Conservation (phyloP, 2,888 invertebrate species). For the Calameuta filiformis region DNA sequence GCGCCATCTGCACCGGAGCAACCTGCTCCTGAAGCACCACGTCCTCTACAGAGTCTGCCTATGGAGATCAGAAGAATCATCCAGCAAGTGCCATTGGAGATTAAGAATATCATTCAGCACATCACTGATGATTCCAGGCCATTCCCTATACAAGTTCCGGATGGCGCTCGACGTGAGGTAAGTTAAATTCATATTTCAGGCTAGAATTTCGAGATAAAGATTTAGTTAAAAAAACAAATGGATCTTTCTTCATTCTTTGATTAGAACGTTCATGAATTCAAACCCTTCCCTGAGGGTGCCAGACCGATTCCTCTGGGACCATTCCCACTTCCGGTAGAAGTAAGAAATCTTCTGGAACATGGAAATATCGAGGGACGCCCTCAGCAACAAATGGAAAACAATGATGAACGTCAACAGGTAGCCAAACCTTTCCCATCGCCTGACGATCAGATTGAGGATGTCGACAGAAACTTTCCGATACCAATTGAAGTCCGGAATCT, state of each 20-base stretch:
- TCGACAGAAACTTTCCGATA: constrained; percentile 53
- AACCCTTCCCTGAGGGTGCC: constrained; percentile 53
- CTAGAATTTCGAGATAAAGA: not conserved
- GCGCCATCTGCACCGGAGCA: constrained; percentile 31
- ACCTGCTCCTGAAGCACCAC: constrained; percentile 49
- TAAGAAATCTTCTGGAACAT: constrained; percentile 55
- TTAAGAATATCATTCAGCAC: constrained; percentile 59
- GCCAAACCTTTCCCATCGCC: constrained; percentile 50
- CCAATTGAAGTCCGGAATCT: constrained; percentile 55
- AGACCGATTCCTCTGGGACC: constrained; percentile 52
- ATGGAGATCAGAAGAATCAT: constrained; percentile 57
- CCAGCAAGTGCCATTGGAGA: constrained; percentile 57
- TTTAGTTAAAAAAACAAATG: not conserved
- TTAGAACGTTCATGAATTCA: constrained; percentile 53
- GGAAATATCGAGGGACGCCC: constrained; percentile 55
- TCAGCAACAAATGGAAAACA: constrained; percentile 41
- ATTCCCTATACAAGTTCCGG: constrained; percentile 46
- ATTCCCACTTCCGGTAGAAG: constrained; percentile 55
- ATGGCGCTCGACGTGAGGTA: constrained; percentile 56
- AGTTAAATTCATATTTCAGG: not conserved
- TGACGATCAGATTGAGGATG: constrained; percentile 53
- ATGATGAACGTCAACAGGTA: constrained; percentile 49
- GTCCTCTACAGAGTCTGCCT: constrained; percentile 61
- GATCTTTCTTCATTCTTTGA: not conserved
- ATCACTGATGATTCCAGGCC: constrained; percentile 51